Base-by-base conservation (phyloP, 2,888 invertebrate genomes). In the Rotaria magnacalcarata region DNA sequence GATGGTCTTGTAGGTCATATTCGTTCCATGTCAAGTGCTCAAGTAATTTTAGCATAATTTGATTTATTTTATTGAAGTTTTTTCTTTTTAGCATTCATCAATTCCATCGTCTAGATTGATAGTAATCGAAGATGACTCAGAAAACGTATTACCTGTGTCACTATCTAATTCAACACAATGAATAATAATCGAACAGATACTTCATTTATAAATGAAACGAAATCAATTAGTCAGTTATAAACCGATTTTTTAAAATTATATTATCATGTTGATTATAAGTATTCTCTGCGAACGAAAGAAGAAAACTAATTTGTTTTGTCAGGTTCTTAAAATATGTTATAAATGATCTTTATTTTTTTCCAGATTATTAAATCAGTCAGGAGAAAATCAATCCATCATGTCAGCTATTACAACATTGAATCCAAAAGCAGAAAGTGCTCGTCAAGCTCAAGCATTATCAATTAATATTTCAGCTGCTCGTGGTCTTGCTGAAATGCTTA, bases 401-500 rank as follows among this genome's bases (percentile, higher is more conserved):
- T 85, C 87, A n/a, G 85, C 85, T 27, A 56, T 87, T 50, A 85
- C 85, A 67, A 84, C 85, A 47, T 75, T 85, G 19, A 99, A 99
- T 93, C 98, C 99, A 34, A 99, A 99, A 94, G 99, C 99, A 89
- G 99, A 99, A 93, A 95, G 97, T 90, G 99, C 98, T 27, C 93
- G 97, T 89, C 96, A 98, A 80, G 94, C 97, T 10, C 96, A 97
- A 91, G 98, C 99, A 67, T 92, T 99, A 88, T 95, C 96, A 75
- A 94, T 99, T 75, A 99, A 99, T 91, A 97, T 96, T 90, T 95
- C 96, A 41, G 99, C 97, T 19, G 97, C 98, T 24, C 96, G 95
- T 92, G 98, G 99, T 85, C 94, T 99, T 89, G 97, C 98, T 92
- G 98, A 99, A 94, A 97, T 99, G 85, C 95, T 99, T 94, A 95